phyloP scores from a whole-genome alignment of 2,888 invertebrate genomes.

The Perithous albicinctus region DNA sequence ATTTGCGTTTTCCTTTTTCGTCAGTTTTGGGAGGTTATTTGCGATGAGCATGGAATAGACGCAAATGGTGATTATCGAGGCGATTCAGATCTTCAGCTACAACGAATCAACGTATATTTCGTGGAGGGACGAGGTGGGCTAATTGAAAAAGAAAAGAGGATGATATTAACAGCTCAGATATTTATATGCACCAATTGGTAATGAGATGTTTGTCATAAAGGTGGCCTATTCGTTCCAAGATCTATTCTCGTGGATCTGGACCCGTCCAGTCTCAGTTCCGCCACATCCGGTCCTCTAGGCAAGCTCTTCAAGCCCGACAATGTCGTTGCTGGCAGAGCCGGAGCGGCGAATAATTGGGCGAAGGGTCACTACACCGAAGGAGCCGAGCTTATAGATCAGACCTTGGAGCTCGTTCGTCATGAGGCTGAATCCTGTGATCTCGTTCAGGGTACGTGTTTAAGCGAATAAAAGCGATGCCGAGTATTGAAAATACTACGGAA shows the following conservation, averaged over 20 bases:
- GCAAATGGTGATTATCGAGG: constrained; percentile 86
- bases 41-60: constrained; percentile 89
- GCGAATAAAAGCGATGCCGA: background rate
- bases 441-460: constrained; percentile 86
- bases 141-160: background rate
- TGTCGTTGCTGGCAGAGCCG: constrained; percentile 85
- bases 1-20: constrained; percentile 65
- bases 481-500: background rate
- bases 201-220: constrained; percentile 78
- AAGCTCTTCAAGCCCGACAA: constrained; percentile 88
- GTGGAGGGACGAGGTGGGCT: constrained; percentile 84
- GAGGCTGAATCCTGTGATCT: constrained; percentile 96
- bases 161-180: background rate
- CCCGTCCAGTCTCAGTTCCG: constrained; percentile 88
- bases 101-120: constrained; percentile 87
- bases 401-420: constrained; percentile 92
- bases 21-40: constrained; percentile 92
- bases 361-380: constrained; percentile 97
- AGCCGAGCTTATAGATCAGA: constrained; percentile 92
- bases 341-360: constrained; percentile 85
- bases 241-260: constrained; percentile 88
- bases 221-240: constrained; percentile 87
- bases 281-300: constrained; percentile 87
- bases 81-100: constrained; percentile 87
- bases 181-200: background rate